phyloP scores from a whole-genome alignment of 2,888 invertebrate species.

The Idaea aversata region DNA sequence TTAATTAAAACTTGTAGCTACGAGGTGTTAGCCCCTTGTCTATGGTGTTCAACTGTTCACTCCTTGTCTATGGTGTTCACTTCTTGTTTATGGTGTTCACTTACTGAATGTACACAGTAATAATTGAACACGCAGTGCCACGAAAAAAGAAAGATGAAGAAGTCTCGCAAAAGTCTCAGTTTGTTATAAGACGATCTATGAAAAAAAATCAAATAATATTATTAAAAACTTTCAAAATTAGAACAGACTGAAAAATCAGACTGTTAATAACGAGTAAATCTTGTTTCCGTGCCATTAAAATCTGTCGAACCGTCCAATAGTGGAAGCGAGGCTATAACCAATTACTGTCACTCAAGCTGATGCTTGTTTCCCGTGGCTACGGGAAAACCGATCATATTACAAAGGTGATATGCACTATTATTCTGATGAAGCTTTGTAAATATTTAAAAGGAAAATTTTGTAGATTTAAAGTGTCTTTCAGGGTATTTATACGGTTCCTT shows the following conservation, averaged over 20 bases:
- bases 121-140: too few relatives aligned
- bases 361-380: neutral
- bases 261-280: conserved; percentile 41
- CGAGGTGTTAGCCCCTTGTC: too few relatives aligned
- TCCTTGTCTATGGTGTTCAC: too few relatives aligned
- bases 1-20: too few relatives aligned
- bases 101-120: too few relatives aligned
- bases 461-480: neutral
- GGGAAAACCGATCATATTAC: neutral
- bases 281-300: conserved; percentile 44
- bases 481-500: neutral
- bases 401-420: neutral
- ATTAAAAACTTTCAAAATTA: conserved; percentile 8
- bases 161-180: too few relatives aligned
- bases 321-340: conserved; percentile 38
- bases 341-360: conserved; percentile 54
- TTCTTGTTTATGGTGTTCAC: too few relatives aligned
- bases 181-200: too few relatives aligned
- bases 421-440: neutral
- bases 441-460: neutral
- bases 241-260: conserved; percentile 11
- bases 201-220: too few relatives aligned
- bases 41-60: too few relatives aligned
- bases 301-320: conserved; percentile 36
- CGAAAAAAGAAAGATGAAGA: too few relatives aligned